Percentiles rank a stretch among this genome's conserved stretches.
phyloP scores from a whole-genome alignment of 2,113 vertebrate species.

The Zapornia atra region DNA sequence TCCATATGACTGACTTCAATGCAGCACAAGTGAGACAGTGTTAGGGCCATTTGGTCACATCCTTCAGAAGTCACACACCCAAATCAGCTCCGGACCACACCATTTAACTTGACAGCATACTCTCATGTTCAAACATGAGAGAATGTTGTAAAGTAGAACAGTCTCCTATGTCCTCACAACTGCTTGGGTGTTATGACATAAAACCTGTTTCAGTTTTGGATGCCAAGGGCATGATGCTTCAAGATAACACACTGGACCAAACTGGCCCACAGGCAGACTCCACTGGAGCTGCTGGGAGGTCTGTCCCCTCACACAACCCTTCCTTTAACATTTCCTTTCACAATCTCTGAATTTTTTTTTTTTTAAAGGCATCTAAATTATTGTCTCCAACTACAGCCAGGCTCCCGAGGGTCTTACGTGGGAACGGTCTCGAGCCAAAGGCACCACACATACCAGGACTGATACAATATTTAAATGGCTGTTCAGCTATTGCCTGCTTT shows the following conservation, averaged over 20 bases:
- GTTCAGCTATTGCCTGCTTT: neutral
- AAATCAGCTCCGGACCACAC: neutral
- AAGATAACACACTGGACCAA: neutral
- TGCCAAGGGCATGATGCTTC: neutral
- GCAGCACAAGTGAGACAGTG: neutral
- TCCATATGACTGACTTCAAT: neutral
- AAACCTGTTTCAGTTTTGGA: conserved; percentile 7
- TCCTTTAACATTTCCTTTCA: neutral
- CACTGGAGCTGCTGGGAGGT: neutral
- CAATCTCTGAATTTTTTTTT: neutral
- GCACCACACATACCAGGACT: neutral
- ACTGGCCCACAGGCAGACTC: neutral
- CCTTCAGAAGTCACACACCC: neutral
- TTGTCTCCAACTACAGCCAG: neutral
- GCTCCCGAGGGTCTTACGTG: neutral
- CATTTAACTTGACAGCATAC: neutral
- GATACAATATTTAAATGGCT: neutral
- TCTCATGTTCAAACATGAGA: conserved; percentile 8
- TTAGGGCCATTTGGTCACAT: neutral
- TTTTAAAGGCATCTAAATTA: neutral
- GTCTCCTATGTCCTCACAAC: neutral
- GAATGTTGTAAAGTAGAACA: neutral
- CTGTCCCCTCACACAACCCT: neutral
- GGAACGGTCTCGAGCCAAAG: neutral
- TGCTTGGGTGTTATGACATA: conserved; percentile 5